Evolutionary conservation across 2,888 invertebrate genomes (phyloP), one percentile per base, ranked within the genome.

Genomic region (Anoplius nigerrimus): DNA sequence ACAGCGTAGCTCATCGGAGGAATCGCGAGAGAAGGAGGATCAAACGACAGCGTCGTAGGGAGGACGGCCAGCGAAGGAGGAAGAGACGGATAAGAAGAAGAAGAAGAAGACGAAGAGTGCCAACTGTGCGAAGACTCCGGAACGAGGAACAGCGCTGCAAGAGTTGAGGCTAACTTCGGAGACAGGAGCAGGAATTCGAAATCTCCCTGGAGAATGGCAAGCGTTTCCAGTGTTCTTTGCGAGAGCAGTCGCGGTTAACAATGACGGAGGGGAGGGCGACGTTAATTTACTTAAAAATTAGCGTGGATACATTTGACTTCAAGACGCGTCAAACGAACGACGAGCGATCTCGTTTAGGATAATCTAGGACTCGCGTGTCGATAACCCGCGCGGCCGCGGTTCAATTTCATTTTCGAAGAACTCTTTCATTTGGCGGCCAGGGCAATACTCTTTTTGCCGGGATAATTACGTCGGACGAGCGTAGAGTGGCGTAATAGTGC

Each of bases 141-240:
- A n/a, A 2, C 27, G 43, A 62, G 48, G 56, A 60, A 24, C n/a
- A 18, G 27, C 15, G 64, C 58, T 51, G 66, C 27, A 22, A 71
- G 65, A 69, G 63, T 66, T 66, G 46, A 59, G 24, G 34, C 46
- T 53, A 56, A 57, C 54, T 58, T 55, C 43, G 24, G 68, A 27
- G 43, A 34, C 34, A 34, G 53, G 16, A 27, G 18, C 21, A 11
- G 43, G 46, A 62, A 58, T 64, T 69, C 63, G 69, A 59, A 69
- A 54, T 46, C 15, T 24, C 42, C 18, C 57, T 15, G 53, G 46
- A 15, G 62, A 69, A 60, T 61, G 57, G 42, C 22, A 15, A 53
- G 34, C 48, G 52, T 58, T 58, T 66, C 62, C 69, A 74, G 69
- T 66, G 74, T 69, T n/a, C 66, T 69, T 69, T 56, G 58, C 24